Percentiles rank a stretch among this genome's conserved stretches.
phyloP scores from a whole-genome alignment of 2,797 vertebrate genomes.

The Falco cherrug region DNA sequence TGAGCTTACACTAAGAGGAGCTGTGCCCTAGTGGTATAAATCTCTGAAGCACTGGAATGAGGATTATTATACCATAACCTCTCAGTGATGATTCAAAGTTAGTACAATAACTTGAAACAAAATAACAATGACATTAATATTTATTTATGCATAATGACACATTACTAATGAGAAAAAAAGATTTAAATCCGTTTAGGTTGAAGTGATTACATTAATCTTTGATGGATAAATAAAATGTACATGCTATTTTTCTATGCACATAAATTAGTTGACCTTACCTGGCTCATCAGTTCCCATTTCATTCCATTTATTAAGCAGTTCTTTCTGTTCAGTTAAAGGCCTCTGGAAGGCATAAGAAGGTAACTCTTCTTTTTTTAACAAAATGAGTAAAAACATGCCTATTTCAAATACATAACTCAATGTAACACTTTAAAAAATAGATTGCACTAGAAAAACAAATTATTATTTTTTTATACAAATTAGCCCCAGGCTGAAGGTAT shows the following conservation, averaged over 20 bases:
- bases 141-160: not conserved
- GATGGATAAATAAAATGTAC: not conserved
- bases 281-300: conserved; percentile 99
- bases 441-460: not conserved
- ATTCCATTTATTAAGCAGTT: conserved; percentile 95
- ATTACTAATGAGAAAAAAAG: not conserved
- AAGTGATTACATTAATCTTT: not conserved
- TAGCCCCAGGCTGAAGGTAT: not conserved
- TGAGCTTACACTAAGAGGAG: not conserved
- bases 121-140: not conserved
- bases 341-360: conserved; percentile 80
- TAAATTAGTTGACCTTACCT: conserved; percentile 77
- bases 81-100: not conserved
- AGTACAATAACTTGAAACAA: not conserved
- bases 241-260: not conserved
- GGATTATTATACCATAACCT: not conserved
- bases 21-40: not conserved
- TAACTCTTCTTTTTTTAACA: not conserved
- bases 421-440: not conserved
- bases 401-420: not conserved
- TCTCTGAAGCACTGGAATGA: not conserved
- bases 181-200: not conserved
- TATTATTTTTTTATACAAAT: not conserved
- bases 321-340: conserved; percentile 89
- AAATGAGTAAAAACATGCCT: not conserved